A percentile compares a stretch with the other conserved stretches of the same genome.
Evolutionary conservation across 2,888 invertebrate species (phyloP).

Genomic region (Cyaniris semiargus): DNA sequence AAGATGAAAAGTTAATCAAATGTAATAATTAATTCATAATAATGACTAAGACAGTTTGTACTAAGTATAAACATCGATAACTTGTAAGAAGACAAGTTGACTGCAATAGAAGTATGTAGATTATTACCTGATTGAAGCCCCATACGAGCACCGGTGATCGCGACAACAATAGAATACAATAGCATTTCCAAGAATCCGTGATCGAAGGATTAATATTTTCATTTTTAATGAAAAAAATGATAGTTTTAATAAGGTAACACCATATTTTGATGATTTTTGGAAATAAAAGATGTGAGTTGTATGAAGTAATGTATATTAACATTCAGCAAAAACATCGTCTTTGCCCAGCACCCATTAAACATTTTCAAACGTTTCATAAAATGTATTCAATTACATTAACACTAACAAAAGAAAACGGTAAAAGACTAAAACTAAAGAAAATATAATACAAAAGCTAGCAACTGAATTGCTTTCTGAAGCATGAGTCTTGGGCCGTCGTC

Average conservation of each 20-base stretch:
- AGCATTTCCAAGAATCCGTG: too few relatives aligned
- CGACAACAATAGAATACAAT: too few relatives aligned
- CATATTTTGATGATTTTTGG: too few relatives aligned
- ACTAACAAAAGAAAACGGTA: conserved; percentile 49
- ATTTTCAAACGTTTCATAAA: conserved; percentile 73
- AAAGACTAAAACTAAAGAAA: conserved; percentile 68
- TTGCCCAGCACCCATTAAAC: conserved; percentile 64
- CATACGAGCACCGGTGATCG: too few relatives aligned
- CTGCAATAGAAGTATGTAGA: neutral
- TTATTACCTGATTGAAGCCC: too few relatives aligned
- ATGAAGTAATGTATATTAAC: conserved; percentile 68
- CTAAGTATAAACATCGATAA: neutral
- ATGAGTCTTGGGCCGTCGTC: conserved; percentile 59
- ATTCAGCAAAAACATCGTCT: conserved; percentile 64
- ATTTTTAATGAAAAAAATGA: too few relatives aligned
- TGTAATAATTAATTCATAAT: neutral
- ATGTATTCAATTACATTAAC: conserved; percentile 56
- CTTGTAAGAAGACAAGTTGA: neutral
- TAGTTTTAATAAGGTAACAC: too few relatives aligned
- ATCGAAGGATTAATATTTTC: too few relatives aligned
- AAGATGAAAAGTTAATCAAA: neutral
- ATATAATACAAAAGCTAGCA: conserved; percentile 72
- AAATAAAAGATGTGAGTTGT: conserved; percentile 47
- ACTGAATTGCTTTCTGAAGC: conserved; percentile 46
- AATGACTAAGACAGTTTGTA: too few relatives aligned